A percentile compares a stretch with the other conserved stretches of the same genome.
These are phyloP conservation scores for Cataglyphis albicans DNA, from an alignment of 2,888 invertebrate species.

Conservation along the genomic window DNA sequence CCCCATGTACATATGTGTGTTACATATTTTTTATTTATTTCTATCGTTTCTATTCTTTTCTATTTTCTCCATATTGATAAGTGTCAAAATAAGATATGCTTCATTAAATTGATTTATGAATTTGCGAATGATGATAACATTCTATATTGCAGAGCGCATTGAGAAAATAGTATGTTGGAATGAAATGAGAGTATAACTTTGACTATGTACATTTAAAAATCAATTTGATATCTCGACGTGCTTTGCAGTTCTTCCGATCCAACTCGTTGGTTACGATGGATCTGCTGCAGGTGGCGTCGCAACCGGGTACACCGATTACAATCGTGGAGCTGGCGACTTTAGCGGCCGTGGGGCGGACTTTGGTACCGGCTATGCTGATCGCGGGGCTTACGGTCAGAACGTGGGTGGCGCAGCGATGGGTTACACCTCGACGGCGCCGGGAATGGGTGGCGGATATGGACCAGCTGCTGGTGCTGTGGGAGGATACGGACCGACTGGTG, in stretches of 20 bases:
- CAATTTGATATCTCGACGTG: slow-evolving; percentile 74
- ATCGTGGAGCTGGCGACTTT: slow-evolving; percentile 84
- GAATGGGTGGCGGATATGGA: slow-evolving; percentile 84
- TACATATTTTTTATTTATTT: background rate
- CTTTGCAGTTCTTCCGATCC: slow-evolving; percentile 82
- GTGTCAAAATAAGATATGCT: background rate
- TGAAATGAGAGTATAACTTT: slow-evolving; percentile 47
- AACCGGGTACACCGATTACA: slow-evolving; percentile 84
- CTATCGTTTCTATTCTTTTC: background rate
- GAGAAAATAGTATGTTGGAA: slow-evolving; percentile 68
- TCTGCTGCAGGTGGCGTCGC: slow-evolving; percentile 82
- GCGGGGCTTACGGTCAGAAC: slow-evolving; percentile 83
- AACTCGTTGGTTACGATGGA: slow-evolving; percentile 82
- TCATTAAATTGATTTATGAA: background rate
- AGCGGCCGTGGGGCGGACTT: slow-evolving; percentile 83
- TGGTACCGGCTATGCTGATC: slow-evolving; percentile 83
- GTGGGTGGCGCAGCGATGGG: slow-evolving; percentile 84
- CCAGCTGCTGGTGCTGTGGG: slow-evolving; percentile 83
- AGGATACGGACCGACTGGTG: slow-evolving; percentile 82
- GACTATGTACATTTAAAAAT: slow-evolving; percentile 71
- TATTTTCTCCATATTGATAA: background rate
- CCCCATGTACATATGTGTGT: slow-evolving; percentile 5
- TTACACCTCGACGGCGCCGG: slow-evolving; percentile 82
- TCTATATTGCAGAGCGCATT: slow-evolving; percentile 32
- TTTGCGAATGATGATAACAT: background rate